phyloP scores from a whole-genome alignment of 2,113 vertebrate species.

The Saguinus imperator region DNA sequence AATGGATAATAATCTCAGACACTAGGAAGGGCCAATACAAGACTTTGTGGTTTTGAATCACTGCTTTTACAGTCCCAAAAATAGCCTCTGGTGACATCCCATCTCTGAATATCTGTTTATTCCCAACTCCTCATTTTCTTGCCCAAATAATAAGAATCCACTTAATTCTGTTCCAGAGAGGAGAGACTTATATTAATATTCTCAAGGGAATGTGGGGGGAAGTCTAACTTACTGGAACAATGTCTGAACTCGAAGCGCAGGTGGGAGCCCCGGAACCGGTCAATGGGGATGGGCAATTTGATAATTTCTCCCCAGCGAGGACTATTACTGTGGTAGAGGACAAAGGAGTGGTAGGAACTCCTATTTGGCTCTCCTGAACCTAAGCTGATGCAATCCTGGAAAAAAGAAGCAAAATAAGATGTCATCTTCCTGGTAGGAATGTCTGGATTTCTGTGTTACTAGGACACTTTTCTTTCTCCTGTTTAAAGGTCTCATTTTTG shows the following conservation, averaged over 20 bases:
- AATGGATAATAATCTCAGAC: not conserved
- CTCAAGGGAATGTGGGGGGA: not conserved
- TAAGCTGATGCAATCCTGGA: conserved; percentile 95
- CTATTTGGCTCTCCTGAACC: conserved; percentile 93
- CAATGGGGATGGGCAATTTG: conserved; percentile 95
- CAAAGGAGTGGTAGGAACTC: conserved; percentile 94
- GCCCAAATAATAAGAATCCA: not conserved
- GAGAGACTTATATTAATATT: not conserved
- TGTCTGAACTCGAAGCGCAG: conserved; percentile 98
- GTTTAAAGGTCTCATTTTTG: not conserved
- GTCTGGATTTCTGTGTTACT: not conserved
- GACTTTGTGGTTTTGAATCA: not conserved
- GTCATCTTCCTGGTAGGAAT: not conserved
- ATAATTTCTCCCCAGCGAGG: conserved; percentile 97
- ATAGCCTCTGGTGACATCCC: not conserved
- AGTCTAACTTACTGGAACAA: conserved; percentile 93
- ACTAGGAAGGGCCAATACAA: not conserved
- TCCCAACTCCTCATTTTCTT: not conserved
- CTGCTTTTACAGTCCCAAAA: not conserved
- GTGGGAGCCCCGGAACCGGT: conserved; percentile 95
- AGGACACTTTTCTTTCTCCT: not conserved
- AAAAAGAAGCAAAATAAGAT: conserved; percentile 43
- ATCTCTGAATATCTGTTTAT: conserved; percentile 1
- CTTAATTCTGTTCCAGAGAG: not conserved
- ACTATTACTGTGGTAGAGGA: conserved; percentile 97